These are phyloP conservation scores for Selene dorsalis DNA, from an alignment of 2,797 vertebrate species.

Conservation along the genomic window DNA sequence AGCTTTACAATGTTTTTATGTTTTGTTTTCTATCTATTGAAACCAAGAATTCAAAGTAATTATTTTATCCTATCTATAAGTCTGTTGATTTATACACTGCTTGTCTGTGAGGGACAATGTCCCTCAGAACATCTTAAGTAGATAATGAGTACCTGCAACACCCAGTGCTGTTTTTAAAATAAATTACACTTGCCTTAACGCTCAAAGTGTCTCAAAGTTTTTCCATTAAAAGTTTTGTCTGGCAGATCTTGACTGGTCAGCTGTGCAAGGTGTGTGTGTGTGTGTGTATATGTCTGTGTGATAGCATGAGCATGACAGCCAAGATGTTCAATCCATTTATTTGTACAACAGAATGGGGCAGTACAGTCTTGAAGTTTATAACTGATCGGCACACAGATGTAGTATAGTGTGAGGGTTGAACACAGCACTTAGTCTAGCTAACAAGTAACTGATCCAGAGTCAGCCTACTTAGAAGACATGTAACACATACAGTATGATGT, in stretches of 20 bases:
- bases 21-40: slow-evolving; percentile 36
- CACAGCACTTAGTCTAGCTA: slow-evolving; percentile 70
- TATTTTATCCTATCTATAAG: slow-evolving; percentile 8
- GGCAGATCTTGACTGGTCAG: neutral
- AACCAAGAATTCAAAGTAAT: slow-evolving; percentile 24
- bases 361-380: slow-evolving; percentile 69
- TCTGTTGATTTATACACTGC: slow-evolving; percentile 14
- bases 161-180: slow-evolving; percentile 54
- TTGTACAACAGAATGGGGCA: slow-evolving; percentile 77
- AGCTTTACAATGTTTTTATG: slow-evolving; percentile 8
- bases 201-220: neutral
- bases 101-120: slow-evolving; percentile 7
- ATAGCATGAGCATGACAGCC: neutral
- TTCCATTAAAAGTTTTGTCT: slow-evolving; percentile 1
- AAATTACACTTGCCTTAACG: slow-evolving; percentile 50
- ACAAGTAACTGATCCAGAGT: slow-evolving; percentile 69
- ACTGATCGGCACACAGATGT: slow-evolving; percentile 70
- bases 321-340: slow-evolving; percentile 76
- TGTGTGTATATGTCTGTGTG: too few relatives aligned
- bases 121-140: slow-evolving; percentile 13
- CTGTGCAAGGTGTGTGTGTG: neutral
- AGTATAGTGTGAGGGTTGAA: slow-evolving; percentile 68
- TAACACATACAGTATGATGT: slow-evolving; percentile 57
- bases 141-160: slow-evolving; percentile 44
- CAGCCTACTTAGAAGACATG: slow-evolving; percentile 61